Evolutionary conservation across 2,888 invertebrate genomes (phyloP), one percentile per base, ranked within the genome.

Genomic region (Ischnus inquisitorius): DNA sequence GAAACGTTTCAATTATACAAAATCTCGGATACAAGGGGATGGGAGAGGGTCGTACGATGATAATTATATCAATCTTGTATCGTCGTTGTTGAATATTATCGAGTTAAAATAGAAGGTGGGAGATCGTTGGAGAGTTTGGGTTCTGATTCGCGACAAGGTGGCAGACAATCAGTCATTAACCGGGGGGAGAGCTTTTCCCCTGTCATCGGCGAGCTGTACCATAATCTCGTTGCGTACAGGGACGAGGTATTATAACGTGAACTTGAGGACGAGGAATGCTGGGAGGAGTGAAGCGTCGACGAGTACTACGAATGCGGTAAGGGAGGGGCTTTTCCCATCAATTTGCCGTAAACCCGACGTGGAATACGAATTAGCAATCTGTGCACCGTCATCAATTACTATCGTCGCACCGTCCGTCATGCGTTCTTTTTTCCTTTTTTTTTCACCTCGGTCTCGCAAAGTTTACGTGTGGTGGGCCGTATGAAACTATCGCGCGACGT

Each of bases 321-420:
- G 39, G 57, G 22, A 16, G 14, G 62, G 79, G 28, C 80, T 75
- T 68, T 77, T 84, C 76, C 83, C 87, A 87, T 87, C 85, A 87
- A 87, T 87, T 85, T 85, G 72, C 67, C 79, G 43, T 67, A 51
- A 64, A 64, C 62, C 81, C 84, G 85, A 89, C 88, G 86, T 67
- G 86, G 85, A 85, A 88, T 87, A 89, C 88, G 89, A 90, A 90
- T 90, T 90, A 90, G 88, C 90, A 88, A 90, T 89, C 88, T 85
- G 86, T 79, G 87, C 80, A 79, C 83, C 86, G 79, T 87, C 87
- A 88, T 88, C 88, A 88, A 89, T 90, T 89, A 88, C 85, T 85
- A 86, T 88, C 85, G 85, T 68, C 64, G 79, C 82, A 51, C 71
- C 82, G 83, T 83, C 75, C 81, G 80, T 82, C 85, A 75, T 80